These are phyloP conservation scores for Acanthochromis polyacanthus DNA, from an alignment of 2,113 vertebrate genomes.

Conservation along the genomic window DNA sequence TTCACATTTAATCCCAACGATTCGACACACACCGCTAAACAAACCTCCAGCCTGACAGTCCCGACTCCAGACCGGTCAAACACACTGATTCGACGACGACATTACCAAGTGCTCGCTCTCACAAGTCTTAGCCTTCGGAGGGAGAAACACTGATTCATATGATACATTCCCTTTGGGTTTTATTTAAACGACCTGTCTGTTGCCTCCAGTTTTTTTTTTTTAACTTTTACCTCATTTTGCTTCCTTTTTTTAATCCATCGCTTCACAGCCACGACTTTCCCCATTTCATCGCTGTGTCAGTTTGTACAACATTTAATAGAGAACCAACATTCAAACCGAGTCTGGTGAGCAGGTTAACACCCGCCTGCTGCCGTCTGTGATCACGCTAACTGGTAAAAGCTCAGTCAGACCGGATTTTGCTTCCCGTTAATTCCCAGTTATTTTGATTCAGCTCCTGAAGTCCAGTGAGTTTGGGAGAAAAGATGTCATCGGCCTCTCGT, in stretches of 20 bases:
- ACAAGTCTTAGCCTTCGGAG: slow-evolving; percentile 62
- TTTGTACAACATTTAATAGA: slow-evolving; percentile 13
- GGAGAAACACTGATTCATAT: slow-evolving; percentile 63
- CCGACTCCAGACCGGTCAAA: not conserved
- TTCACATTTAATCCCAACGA: slow-evolving; percentile 25
- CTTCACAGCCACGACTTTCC: slow-evolving; percentile 22
- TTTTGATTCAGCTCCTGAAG: not conserved
- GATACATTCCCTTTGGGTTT: slow-evolving; percentile 60
- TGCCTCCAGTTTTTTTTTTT: slow-evolving; percentile 35
- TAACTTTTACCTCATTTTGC: slow-evolving; percentile 43
- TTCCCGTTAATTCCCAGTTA: not conserved
- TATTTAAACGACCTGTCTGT: slow-evolving; percentile 21
- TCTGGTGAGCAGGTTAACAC: not conserved
- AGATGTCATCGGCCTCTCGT: not conserved
- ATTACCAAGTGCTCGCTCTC: slow-evolving; percentile 14
- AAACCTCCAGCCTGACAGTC: slow-evolving; percentile 9
- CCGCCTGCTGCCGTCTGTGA: not conserved
- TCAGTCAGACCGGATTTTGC: not conserved
- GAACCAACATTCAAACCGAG: slow-evolving; percentile 5
- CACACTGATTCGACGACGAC: slow-evolving; percentile 16
- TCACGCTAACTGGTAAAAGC: not conserved
- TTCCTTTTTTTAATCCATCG: slow-evolving; percentile 20
- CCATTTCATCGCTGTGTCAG: slow-evolving; percentile 11
- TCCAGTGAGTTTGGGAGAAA: not conserved
- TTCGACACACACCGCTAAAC: slow-evolving; percentile 34